Evolutionary conservation across 2,888 invertebrate genomes (phyloP).

Genomic region (Linyphia triangularis): DNA sequence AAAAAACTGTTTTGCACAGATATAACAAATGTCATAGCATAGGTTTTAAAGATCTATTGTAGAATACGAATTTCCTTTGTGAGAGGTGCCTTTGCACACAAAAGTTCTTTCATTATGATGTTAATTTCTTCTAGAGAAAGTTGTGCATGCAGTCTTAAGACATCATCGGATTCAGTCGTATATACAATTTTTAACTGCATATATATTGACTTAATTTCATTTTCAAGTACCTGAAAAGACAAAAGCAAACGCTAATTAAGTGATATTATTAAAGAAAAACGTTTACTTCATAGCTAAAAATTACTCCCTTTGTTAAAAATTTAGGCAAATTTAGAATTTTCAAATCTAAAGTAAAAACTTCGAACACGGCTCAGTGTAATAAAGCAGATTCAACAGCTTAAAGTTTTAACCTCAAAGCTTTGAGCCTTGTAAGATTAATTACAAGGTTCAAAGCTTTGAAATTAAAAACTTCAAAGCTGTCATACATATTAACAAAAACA

Average conservation of each 20-base stretch:
- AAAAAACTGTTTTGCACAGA: not conserved
- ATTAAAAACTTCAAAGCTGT: too few relatives aligned
- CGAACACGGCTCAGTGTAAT: too few relatives aligned
- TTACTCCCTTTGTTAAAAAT: too few relatives aligned
- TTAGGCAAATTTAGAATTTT: too few relatives aligned
- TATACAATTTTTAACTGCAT: slow-evolving; percentile 85
- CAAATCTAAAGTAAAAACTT: too few relatives aligned
- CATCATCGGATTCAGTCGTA: slow-evolving; percentile 84
- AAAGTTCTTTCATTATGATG: slow-evolving; percentile 84
- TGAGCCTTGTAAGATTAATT: too few relatives aligned
- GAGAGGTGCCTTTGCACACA: slow-evolving; percentile 83
- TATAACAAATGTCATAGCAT: not conserved
- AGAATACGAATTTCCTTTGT: slow-evolving; percentile 82
- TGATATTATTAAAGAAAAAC: too few relatives aligned
- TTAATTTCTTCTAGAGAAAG: slow-evolving; percentile 89
- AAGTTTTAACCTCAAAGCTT: too few relatives aligned
- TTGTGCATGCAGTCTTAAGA: slow-evolving; percentile 87
- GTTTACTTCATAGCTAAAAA: too few relatives aligned
- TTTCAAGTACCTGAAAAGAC: slow-evolving; percentile 82
- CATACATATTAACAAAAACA: too few relatives aligned
- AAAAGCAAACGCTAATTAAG: not conserved
- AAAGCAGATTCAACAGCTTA: too few relatives aligned
- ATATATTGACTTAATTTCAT: slow-evolving; percentile 86
- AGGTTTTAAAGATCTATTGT: slow-evolving; percentile 6
- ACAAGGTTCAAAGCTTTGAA: too few relatives aligned